A percentile compares a stretch with the other conserved stretches of the same genome.
These are phyloP conservation scores for Atrichornis clamosus DNA, from an alignment of 2,113 vertebrate species.

Conservation along the genomic window DNA sequence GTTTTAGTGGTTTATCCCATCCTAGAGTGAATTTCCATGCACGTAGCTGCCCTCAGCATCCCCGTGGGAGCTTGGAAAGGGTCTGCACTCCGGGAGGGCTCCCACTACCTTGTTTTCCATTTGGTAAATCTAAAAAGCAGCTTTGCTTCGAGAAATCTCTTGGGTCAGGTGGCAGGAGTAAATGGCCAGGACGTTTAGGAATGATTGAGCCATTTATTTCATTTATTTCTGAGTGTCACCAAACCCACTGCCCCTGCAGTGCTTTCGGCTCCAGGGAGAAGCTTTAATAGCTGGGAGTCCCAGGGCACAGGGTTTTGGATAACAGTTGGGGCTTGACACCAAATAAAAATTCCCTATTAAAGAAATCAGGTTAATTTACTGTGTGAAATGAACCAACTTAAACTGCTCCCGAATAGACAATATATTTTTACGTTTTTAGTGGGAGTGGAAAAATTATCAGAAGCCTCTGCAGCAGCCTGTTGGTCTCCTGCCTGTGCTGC, in stretches of 20 bases:
- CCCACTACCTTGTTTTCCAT: background rate
- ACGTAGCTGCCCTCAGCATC: background rate
- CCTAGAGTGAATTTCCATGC: background rate
- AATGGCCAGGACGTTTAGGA: slow-evolving; percentile 17
- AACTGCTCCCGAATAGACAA: slow-evolving; percentile 21
- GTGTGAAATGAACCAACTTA: slow-evolving; percentile 15
- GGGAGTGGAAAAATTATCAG: background rate
- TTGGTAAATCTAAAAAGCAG: background rate
- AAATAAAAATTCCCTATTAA: slow-evolving; percentile 45
- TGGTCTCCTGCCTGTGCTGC: background rate
- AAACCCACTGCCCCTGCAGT: background rate
- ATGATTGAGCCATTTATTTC: slow-evolving; percentile 50
- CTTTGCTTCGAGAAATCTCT: background rate
- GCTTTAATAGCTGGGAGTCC: background rate
- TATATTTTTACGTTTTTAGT: background rate
- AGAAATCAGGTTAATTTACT: slow-evolving; percentile 45
- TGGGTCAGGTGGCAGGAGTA: slow-evolving; percentile 31
- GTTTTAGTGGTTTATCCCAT: background rate
- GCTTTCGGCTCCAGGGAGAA: background rate
- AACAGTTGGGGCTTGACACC: slow-evolving; percentile 44
- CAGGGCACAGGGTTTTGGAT: background rate
- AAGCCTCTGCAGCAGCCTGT: background rate
- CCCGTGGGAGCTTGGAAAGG: background rate
- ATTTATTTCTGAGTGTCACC: slow-evolving; percentile 40
- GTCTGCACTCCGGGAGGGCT: background rate